Percentiles rank a stretch among this genome's conserved stretches.
These are phyloP conservation scores for Drosophila aff. DNA, from an alignment of 1,140 invertebrate genomes.

Conservation along the genomic window DNA sequence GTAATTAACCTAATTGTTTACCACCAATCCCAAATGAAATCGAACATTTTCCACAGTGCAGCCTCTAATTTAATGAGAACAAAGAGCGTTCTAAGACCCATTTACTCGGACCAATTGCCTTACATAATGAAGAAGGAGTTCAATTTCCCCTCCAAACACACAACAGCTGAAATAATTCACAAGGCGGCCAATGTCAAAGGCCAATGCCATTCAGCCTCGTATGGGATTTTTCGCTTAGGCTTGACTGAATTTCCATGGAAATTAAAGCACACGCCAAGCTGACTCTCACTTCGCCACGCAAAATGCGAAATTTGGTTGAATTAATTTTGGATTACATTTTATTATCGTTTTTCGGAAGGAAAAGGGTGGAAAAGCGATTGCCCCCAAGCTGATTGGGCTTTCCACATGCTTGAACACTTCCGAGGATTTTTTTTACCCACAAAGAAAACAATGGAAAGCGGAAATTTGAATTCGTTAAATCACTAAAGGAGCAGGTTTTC, in stretches of 20 bases:
- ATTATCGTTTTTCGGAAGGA: slow-evolving; percentile 35
- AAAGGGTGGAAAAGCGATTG: slow-evolving; percentile 17
- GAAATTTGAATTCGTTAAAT: slow-evolving; percentile 26
- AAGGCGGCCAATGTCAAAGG: slow-evolving; percentile 21
- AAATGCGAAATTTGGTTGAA: slow-evolving; percentile 50
- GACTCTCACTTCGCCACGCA: slow-evolving; percentile 33
- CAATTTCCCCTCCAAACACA: background rate
- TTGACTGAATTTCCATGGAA: slow-evolving; percentile 41
- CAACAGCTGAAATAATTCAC: slow-evolving; percentile 45
- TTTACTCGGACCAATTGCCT: slow-evolving; percentile 21
- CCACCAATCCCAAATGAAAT: background rate
- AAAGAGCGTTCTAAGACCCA: slow-evolving; percentile 5
- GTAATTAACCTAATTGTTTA: no score
- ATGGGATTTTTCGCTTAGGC: slow-evolving; percentile 31
- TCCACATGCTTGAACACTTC: slow-evolving; percentile 30
- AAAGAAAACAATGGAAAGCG: slow-evolving; percentile 8
- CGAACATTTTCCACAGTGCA: background rate
- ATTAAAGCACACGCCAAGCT: slow-evolving; percentile 28
- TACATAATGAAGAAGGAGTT: slow-evolving; percentile 13
- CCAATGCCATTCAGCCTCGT: slow-evolving; percentile 3
- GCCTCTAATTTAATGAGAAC: slow-evolving; percentile 10
- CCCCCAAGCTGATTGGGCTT: slow-evolving; percentile 20
- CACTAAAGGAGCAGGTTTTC: background rate
- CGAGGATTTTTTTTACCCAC: background rate
- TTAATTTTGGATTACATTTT: slow-evolving; percentile 63